phyloP scores from a whole-genome alignment of 2,888 invertebrate genomes.

The Sesia bembeciformis region DNA sequence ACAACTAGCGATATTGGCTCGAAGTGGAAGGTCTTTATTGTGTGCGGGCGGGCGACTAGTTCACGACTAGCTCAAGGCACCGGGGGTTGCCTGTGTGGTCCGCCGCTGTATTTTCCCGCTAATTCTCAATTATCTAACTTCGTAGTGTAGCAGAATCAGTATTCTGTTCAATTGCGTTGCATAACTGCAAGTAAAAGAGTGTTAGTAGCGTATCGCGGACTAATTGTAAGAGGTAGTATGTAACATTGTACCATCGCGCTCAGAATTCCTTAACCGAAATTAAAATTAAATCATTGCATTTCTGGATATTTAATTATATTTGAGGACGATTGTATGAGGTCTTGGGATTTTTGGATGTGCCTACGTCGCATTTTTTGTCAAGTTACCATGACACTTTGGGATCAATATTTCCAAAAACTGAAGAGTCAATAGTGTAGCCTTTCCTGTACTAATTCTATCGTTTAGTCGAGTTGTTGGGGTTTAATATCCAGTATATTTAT shows the following conservation, averaged over 20 bases:
- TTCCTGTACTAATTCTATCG: too few relatives aligned
- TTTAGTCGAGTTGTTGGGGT: too few relatives aligned
- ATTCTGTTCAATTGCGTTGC: background rate
- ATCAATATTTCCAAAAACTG: too few relatives aligned
- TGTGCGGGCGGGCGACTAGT: constrained; percentile 38
- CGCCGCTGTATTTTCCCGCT: constrained; percentile 27
- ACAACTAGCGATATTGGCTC: constrained; percentile 47
- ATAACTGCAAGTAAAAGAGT: background rate
- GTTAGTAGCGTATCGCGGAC: background rate
- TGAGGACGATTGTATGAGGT: too few relatives aligned
- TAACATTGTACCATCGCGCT: background rate
- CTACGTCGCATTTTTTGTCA: too few relatives aligned
- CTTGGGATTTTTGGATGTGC: too few relatives aligned
- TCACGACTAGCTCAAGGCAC: constrained; percentile 59
- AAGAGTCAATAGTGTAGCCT: too few relatives aligned
- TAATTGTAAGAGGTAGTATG: background rate
- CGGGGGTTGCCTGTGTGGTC: constrained; percentile 54
- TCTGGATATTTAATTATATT: too few relatives aligned
- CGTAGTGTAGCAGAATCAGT: background rate
- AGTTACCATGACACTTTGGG: too few relatives aligned
- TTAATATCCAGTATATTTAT: too few relatives aligned
- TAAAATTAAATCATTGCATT: too few relatives aligned
- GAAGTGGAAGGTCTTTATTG: constrained; percentile 46
- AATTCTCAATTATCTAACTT: constrained; percentile 27
- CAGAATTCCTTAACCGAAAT: background rate